Evolutionary conservation across 2,113 vertebrate species (phyloP).

Genomic region (Miniopterus natalensis): DNA sequence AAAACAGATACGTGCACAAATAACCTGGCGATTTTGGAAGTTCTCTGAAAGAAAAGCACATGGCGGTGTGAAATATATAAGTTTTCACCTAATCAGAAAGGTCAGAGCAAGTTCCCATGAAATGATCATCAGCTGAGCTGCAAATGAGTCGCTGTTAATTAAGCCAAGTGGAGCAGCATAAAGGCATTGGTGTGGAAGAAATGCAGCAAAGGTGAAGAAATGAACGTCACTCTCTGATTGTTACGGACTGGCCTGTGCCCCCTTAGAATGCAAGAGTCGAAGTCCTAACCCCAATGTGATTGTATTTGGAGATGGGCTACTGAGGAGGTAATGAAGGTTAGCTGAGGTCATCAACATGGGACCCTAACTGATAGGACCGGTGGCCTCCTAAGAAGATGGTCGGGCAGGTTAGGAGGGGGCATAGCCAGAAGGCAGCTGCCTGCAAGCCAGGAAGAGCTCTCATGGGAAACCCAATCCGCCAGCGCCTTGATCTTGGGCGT

Average conservation of each 20-base stretch:
- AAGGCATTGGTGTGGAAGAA: not conserved
- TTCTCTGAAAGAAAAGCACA: not conserved
- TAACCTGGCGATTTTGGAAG: not conserved
- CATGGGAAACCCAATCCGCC: not conserved
- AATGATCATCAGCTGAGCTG: not conserved
- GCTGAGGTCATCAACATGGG: not conserved
- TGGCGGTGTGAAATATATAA: not conserved
- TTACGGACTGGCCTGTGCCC: not conserved
- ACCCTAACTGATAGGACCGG: not conserved
- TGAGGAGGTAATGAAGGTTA: not conserved
- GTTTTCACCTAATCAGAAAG: not conserved
- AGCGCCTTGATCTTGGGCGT: not conserved
- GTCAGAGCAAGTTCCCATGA: not conserved
- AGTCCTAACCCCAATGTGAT: not conserved
- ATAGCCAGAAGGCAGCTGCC: not conserved
- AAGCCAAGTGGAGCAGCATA: not conserved
- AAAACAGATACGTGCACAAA: constrained; percentile 22
- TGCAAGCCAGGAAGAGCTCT: not conserved
- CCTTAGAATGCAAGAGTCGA: not conserved
- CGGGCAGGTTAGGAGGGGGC: not conserved
- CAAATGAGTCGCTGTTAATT: not conserved
- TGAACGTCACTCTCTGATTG: not conserved
- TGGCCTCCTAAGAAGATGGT: not conserved
- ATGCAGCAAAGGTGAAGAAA: not conserved
- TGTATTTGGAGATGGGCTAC: not conserved